Evolutionary conservation across 1,140 invertebrate genomes (phyloP).

Genomic region (Papilio machaon): DNA sequence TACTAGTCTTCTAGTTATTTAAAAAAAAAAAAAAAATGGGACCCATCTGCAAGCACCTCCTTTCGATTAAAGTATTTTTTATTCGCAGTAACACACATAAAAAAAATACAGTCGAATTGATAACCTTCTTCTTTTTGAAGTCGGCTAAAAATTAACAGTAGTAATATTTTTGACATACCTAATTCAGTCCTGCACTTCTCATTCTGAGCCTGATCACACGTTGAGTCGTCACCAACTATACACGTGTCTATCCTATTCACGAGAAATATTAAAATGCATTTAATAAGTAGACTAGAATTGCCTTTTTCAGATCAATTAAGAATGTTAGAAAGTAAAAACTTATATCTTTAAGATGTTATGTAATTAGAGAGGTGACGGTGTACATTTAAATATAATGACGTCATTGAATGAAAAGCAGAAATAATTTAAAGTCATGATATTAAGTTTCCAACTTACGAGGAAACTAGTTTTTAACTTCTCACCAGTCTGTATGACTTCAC

Average conservation of each 20-base stretch:
- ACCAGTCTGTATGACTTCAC: not conserved
- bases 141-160: no score
- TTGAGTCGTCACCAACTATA: constrained; percentile 96
- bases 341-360: not conserved
- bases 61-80: no score
- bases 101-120: no score
- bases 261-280: constrained; percentile 37
- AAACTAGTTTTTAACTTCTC: not conserved
- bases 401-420: not conserved
- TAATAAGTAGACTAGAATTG: not conserved
- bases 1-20: no score
- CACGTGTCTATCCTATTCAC: constrained; percentile 92
- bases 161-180: constrained; percentile 66
- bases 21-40: no score
- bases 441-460: not conserved
- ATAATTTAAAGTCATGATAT: not conserved
- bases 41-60: no score
- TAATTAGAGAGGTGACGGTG: not conserved
- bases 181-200: constrained; percentile 94
- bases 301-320: not conserved
- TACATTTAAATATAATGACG: not conserved
- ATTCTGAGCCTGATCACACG: constrained; percentile 93
- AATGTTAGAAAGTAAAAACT: not conserved
- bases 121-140: no score
- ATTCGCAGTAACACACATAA: no score